Base-by-base conservation (phyloP, 2,113 vertebrate genomes). In the Ochotona princeps region DNA sequence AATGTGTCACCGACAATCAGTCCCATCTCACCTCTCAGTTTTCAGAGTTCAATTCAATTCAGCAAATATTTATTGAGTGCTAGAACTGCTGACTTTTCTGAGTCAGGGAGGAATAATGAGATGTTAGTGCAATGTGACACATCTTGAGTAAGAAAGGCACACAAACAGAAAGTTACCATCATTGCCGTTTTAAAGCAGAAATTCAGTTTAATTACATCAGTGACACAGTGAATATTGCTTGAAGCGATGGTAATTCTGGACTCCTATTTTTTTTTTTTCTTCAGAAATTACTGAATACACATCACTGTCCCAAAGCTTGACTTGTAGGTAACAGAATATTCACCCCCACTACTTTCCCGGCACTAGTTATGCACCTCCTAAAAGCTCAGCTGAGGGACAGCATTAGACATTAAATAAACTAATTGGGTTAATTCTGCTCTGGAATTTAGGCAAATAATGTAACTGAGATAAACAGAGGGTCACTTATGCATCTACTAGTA, bases 381-480 rank as follows among this genome's bases (percentile, higher is more conserved):
- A 97, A 93, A 91, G 89, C 84, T 92, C 78, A 74, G 79, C n/a
- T 83, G 93, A 97, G 94, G 87, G 92, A 96, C 80, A 97, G 61
- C 96, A 97, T 97, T 96, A 97, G 94, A 86, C 49, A 84, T 97
- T 97, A 88, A 96, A 94, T 98, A 97, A 98, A 97, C 93, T 97
- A 97, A 98, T 97, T 97, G 95, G 81, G 61, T 95, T 97, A 97
- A 97, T 98, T 97, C 35, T 96, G 23, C 86, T 95, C 87, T 97
- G 97, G 96, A 98, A 97, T 97, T 97, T 96, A 95, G 92, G 95
- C 95, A 98, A 98, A 97, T 96, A 97, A 97, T 92, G 87, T 97
- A 96, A 96, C 96, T 97, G 97, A 98, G 97, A 98, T 97, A 98
- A 97, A 98, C 97, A 98, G 87, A 97, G 90, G 97, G 93, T 93